Evolutionary conservation across 1,140 invertebrate species (phyloP).

Genomic region (Drosophila pseudoobscura): DNA sequence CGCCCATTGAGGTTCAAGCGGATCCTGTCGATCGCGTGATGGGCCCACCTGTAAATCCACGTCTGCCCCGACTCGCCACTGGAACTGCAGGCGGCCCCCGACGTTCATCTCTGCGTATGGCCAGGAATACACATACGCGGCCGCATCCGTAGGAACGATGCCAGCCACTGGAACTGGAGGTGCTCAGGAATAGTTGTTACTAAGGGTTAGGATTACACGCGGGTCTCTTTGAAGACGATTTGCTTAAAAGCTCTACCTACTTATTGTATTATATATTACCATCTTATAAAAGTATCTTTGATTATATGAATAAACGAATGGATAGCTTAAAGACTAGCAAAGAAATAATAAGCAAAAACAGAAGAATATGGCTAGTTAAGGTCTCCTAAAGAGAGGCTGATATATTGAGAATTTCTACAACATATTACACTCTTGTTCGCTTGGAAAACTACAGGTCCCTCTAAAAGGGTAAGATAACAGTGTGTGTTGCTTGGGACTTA

Average conservation of each 20-base stretch:
- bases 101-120: constrained; percentile 54
- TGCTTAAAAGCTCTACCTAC: constrained; percentile 33
- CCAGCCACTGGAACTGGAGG: constrained; percentile 7
- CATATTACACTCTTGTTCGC: no score
- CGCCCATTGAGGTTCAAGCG: constrained; percentile 65
- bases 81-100: constrained; percentile 27
- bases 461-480: no score
- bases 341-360: not conserved
- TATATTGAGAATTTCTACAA: constrained; percentile 1
- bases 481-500: no score
- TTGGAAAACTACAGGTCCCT: no score
- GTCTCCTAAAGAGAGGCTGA: constrained; percentile 9
- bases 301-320: constrained; percentile 21
- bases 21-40: constrained; percentile 73
- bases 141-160: constrained; percentile 30
- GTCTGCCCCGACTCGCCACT: constrained; percentile 69
- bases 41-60: constrained; percentile 77
- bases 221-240: constrained; percentile 1
- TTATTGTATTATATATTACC: constrained; percentile 21
- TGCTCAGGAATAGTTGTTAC: constrained; percentile 69
- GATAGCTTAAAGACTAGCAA: not conserved
- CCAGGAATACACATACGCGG: constrained; percentile 56
- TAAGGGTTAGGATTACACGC: constrained; percentile 35
- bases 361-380: not conserved
- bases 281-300: not conserved